Conservation (phyloP, 2,113 vertebrate genomes). For the Petromus typicus region DNA sequence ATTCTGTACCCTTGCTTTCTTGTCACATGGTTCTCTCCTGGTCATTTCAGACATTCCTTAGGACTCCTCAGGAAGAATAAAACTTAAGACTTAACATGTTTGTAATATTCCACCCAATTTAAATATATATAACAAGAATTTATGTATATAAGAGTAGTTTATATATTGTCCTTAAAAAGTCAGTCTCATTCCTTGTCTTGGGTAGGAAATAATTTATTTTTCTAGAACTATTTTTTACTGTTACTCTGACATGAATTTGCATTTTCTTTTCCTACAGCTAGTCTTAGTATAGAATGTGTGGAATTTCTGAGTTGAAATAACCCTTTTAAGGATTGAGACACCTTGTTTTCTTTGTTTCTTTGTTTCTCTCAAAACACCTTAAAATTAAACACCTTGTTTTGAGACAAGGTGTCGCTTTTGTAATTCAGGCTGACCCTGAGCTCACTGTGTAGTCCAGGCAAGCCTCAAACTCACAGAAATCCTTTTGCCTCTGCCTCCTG, state of each 20-base stretch:
- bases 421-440: too few species aligned
- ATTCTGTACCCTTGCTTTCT: background rate
- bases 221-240: background rate
- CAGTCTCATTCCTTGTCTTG: constrained; percentile 34
- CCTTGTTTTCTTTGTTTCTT: too few species aligned
- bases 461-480: too few species aligned
- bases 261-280: constrained; percentile 24
- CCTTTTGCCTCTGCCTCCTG: too few species aligned
- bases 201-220: constrained; percentile 53
- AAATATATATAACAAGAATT: background rate
- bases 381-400: too few species aligned
- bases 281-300: background rate
- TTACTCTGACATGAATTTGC: constrained; percentile 61
- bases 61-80: background rate
- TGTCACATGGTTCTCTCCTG: background rate
- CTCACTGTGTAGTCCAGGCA: too few species aligned
- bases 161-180: constrained; percentile 44
- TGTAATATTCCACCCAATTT: background rate
- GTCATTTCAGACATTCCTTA: background rate
- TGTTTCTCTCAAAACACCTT: too few species aligned
- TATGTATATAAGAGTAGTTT: background rate
- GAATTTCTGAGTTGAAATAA: constrained; percentile 50
- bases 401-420: too few species aligned
- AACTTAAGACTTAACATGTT: background rate
- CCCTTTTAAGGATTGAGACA: constrained; percentile 41